These are phyloP conservation scores for Cydia pomonella DNA, from an alignment of 1,140 invertebrate genomes.

Conservation along the genomic window DNA sequence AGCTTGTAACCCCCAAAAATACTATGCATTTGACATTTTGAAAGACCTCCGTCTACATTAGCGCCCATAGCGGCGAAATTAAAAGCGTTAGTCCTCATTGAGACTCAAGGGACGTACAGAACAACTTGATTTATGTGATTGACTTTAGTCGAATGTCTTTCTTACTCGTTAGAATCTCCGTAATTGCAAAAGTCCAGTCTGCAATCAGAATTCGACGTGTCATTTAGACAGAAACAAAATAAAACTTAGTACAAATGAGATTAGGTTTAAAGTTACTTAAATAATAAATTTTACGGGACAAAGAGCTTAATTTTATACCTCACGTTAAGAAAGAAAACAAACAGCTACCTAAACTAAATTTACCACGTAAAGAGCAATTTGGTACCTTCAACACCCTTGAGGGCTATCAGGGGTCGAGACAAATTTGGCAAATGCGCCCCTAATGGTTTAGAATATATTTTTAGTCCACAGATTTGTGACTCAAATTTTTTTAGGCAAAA, in stretches of 20 bases:
- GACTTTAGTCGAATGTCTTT: slow-evolving; percentile 16
- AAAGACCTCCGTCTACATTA: too few relatives aligned
- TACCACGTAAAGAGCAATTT: slow-evolving; percentile 28
- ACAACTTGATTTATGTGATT: slow-evolving; percentile 23
- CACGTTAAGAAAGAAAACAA: slow-evolving; percentile 6
- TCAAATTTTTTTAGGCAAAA: background rate
- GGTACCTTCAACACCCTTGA: slow-evolving; percentile 12
- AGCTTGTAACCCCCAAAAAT: too few relatives aligned
- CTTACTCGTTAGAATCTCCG: background rate
- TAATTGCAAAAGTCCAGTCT: slow-evolving; percentile 14
- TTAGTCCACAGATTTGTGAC: slow-evolving; percentile 1
- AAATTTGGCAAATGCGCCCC: slow-evolving; percentile 26
- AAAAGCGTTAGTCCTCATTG: too few relatives aligned
- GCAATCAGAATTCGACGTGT: background rate
- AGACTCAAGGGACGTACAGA: background rate
- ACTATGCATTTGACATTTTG: too few relatives aligned
- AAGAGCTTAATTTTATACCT: background rate
- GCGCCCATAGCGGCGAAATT: too few relatives aligned
- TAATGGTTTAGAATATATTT: slow-evolving; percentile 25
- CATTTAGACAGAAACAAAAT: background rate
- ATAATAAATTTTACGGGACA: background rate
- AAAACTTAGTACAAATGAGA: background rate
- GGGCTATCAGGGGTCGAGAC: slow-evolving; percentile 24
- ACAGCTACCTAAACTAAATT: slow-evolving; percentile 24
- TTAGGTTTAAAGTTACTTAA: background rate